These are phyloP conservation scores for Catocala nupta DNA, from an alignment of 2,888 invertebrate genomes.

Conservation along the genomic window DNA sequence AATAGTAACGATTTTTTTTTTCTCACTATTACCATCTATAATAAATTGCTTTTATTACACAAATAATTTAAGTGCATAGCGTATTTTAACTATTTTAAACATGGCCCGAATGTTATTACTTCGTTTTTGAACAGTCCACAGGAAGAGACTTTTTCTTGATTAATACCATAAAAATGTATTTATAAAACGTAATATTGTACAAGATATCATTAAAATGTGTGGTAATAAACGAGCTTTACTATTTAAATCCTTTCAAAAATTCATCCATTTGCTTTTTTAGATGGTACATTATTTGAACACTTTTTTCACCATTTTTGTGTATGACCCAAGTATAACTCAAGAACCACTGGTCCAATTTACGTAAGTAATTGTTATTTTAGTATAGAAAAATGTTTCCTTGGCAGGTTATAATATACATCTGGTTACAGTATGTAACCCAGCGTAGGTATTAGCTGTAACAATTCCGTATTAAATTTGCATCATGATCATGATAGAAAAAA, in stretches of 20 bases:
- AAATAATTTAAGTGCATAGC: not conserved
- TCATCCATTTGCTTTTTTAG: not conserved
- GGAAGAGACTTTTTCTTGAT: conserved; percentile 8
- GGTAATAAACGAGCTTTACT: not conserved
- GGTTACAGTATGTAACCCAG: no score
- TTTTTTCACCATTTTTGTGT: conserved; percentile 3
- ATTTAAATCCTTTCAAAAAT: not conserved
- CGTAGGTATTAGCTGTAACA: no score
- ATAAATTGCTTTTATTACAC: not conserved
- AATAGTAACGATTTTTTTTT: no score
- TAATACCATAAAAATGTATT: not conserved
- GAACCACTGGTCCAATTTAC: no score
- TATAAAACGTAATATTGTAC: not conserved
- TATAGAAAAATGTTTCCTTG: no score
- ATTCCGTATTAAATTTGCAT: no score
- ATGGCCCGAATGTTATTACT: conserved; percentile 2
- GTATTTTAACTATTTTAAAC: conserved; percentile 14
- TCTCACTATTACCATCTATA: no score
- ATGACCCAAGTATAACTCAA: no score
- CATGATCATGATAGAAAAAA: no score
- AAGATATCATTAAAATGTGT: conserved; percentile 12
- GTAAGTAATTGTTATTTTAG: no score
- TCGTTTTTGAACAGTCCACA: conserved; percentile 12
- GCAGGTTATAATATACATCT: no score
- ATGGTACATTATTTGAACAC: not conserved